Conservation (phyloP, 2,113 vertebrate genomes). For the Osmerus eperlanus region DNA sequence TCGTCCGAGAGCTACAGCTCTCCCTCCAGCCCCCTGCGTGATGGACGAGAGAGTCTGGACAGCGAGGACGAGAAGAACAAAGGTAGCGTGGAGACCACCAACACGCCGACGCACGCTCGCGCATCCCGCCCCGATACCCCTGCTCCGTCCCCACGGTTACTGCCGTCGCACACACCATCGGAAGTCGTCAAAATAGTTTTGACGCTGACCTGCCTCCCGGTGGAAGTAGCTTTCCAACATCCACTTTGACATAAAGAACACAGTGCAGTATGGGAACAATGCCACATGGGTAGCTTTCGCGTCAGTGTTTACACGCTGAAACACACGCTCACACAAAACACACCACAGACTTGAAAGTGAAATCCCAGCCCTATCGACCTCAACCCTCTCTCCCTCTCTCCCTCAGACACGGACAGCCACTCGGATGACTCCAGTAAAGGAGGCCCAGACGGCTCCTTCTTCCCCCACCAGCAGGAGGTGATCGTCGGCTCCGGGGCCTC, state of each 20-base stretch:
- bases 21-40: slow-evolving; percentile 86
- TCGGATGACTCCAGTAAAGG: slow-evolving; percentile 82
- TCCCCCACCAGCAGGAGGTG: slow-evolving; percentile 46
- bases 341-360: neutral
- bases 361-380: neutral
- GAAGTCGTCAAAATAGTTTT: too few relatives aligned
- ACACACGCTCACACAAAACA: too few relatives aligned
- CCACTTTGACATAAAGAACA: too few relatives aligned
- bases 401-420: slow-evolving; percentile 86
- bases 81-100: slow-evolving; percentile 67
- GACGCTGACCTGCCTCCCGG: too few relatives aligned
- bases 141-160: too few relatives aligned
- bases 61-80: slow-evolving; percentile 93
- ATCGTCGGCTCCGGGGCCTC: slow-evolving; percentile 38
- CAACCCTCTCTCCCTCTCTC: neutral
- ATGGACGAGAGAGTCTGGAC: slow-evolving; percentile 86
- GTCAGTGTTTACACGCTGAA: too few relatives aligned
- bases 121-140: too few relatives aligned
- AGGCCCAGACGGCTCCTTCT: slow-evolving; percentile 55
- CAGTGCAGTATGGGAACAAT: too few relatives aligned
- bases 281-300: too few relatives aligned
- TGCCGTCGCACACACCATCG: too few relatives aligned
- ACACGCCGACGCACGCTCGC: neutral
- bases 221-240: too few relatives aligned
- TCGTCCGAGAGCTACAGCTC: slow-evolving; percentile 96